A percentile compares a stretch with the other conserved stretches of the same genome.
phyloP scores from a whole-genome alignment of 2,797 vertebrate species.

The Catamblyrhynchus diadema region DNA sequence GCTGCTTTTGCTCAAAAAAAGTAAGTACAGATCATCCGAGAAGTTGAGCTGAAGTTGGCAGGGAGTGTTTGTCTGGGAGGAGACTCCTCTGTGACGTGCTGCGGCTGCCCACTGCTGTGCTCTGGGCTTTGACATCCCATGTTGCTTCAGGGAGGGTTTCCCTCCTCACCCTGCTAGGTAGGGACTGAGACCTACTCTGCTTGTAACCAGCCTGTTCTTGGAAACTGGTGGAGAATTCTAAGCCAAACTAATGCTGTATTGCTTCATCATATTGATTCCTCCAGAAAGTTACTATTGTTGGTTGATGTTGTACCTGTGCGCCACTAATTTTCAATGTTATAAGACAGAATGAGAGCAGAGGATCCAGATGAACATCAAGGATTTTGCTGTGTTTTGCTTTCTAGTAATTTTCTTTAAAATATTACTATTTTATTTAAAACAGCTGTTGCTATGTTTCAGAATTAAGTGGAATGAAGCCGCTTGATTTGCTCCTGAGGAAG shows the following conservation, averaged over 20 bases:
- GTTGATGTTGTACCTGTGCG: not conserved
- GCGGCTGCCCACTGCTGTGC: accelerated
- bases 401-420: not conserved
- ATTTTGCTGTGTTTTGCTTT: not conserved
- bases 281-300: not conserved
- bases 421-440: not conserved
- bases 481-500: not conserved
- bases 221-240: not conserved
- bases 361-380: not conserved
- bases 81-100: accelerated
- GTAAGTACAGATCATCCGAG: not conserved
- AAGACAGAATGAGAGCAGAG: not conserved
- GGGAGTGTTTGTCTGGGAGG: accelerated
- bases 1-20: not conserved
- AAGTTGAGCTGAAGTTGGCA: not conserved
- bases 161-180: not conserved
- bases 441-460: not conserved
- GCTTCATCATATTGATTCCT: not conserved
- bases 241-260: not conserved
- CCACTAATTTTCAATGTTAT: accelerated
- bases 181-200: not conserved
- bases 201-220: not conserved
- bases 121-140: accelerated
- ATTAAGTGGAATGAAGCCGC: not conserved
- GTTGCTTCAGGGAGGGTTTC: not conserved